Evolutionary conservation across 2,888 invertebrate genomes (phyloP).

Genomic region (Cheilosia pagana): DNA sequence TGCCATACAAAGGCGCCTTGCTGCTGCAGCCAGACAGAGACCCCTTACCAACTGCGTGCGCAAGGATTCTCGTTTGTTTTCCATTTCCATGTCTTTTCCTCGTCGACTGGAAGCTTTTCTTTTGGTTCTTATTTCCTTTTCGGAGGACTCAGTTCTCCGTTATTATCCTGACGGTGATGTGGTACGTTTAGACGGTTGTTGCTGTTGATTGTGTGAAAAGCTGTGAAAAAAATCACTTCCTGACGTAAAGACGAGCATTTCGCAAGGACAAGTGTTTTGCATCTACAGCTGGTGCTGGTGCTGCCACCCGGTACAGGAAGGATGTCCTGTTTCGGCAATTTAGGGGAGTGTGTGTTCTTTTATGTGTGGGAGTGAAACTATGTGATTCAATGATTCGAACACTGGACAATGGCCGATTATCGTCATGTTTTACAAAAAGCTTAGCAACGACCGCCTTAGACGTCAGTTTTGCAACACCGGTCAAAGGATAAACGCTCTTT

Average conservation of each 20-base stretch:
- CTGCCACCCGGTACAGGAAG: conserved; percentile 33
- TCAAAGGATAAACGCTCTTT: conserved; percentile 73
- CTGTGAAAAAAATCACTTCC: conserved; percentile 37
- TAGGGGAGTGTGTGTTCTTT: conserved; percentile 57
- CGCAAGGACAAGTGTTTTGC: conserved; percentile 65
- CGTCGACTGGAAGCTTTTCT: conserved; percentile 68
- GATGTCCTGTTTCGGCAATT: conserved; percentile 58
- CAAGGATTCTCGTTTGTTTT: conserved; percentile 52
- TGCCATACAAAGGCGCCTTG: neutral
- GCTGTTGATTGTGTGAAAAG: conserved; percentile 59
- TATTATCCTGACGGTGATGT: conserved; percentile 74
- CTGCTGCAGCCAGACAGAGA: conserved; percentile 65
- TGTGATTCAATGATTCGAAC: conserved; percentile 67
- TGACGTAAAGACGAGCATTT: conserved; percentile 38
- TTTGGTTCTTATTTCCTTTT: conserved; percentile 73
- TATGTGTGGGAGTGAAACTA: conserved; percentile 65
- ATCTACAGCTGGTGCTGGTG: conserved; percentile 47
- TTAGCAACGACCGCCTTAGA: conserved; percentile 76
- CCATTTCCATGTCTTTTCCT: conserved; percentile 63
- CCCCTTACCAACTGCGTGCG: conserved; percentile 46
- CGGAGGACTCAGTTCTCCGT: conserved; percentile 73
- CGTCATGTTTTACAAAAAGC: conserved; percentile 74
- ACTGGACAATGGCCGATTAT: conserved; percentile 72
- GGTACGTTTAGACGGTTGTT: conserved; percentile 68
- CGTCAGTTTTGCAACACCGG: conserved; percentile 73